A percentile compares a stretch with the other conserved stretches of the same genome.
Conservation (phyloP, 35 echinoderm and acorn worm species). For the Apostichopus parvimensis region DNA sequence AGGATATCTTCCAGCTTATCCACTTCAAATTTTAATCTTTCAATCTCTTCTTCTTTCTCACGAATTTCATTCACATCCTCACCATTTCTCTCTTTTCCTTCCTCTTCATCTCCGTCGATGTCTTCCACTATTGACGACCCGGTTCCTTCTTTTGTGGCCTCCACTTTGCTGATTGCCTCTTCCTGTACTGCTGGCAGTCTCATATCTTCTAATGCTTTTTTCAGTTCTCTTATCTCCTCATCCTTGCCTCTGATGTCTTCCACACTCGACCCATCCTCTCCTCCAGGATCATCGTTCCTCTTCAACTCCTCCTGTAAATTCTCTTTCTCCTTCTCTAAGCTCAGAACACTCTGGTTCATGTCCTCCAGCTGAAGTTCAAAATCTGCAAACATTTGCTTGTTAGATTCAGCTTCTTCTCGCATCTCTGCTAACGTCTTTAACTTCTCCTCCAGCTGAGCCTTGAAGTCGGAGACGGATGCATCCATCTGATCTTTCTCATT, state of each 20-base stretch:
- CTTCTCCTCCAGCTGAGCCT: constrained; percentile 64
- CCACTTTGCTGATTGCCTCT: constrained; percentile 38
- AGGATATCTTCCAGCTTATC: constrained; percentile 58
- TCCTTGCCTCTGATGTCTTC: constrained; percentile 46
- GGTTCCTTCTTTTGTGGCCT: background rate
- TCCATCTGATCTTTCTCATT: constrained; percentile 60
- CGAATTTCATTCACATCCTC: background rate
- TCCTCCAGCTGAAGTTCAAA: constrained; percentile 66
- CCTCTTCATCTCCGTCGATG: background rate
- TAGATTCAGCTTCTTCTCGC: constrained; percentile 61
- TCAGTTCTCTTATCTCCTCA: constrained; percentile 54
- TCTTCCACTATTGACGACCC: background rate
- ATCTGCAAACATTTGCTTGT: constrained; percentile 59
- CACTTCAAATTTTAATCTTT: constrained; percentile 57
- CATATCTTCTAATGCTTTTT: constrained; percentile 44
- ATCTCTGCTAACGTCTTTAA: constrained; percentile 25
- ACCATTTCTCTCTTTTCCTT: background rate
- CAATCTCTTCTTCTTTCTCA: constrained; percentile 49
- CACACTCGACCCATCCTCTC: background rate
- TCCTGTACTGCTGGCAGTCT: constrained; percentile 9
- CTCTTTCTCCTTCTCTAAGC: constrained; percentile 45
- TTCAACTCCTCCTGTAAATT: constrained; percentile 42
- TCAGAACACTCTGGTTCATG: constrained; percentile 58
- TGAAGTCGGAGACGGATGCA: constrained; percentile 33
- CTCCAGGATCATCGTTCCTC: background rate